A percentile compares a stretch with the other conserved stretches of the same genome.
These are phyloP conservation scores for Perdita meconis DNA, from an alignment of 2,888 invertebrate genomes.

Conservation along the genomic window DNA sequence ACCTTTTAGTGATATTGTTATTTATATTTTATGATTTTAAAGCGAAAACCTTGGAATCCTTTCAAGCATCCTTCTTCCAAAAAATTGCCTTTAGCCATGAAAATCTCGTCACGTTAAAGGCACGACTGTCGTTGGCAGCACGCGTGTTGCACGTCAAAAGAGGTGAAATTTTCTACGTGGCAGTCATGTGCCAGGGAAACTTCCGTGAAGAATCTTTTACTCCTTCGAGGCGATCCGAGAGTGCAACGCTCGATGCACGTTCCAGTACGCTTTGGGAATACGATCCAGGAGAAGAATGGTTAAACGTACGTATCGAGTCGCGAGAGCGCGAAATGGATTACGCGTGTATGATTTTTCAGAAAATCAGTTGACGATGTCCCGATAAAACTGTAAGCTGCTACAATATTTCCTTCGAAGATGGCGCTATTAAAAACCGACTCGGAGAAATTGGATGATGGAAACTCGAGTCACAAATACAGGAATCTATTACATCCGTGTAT, in stretches of 20 bases:
- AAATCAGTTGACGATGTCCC: not conserved
- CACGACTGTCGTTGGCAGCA: conserved; percentile 37
- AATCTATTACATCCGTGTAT: no score
- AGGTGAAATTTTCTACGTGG: conserved; percentile 38
- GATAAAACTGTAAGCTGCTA: not conserved
- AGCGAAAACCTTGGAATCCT: conserved; percentile 22
- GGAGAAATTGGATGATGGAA: no score
- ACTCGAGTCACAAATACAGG: no score
- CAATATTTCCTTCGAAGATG: not conserved
- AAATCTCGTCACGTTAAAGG: conserved; percentile 22
- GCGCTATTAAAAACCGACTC: no score
- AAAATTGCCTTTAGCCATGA: conserved; percentile 34
- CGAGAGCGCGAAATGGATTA: conserved; percentile 5
- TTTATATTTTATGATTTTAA: no score
- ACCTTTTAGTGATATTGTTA: conserved; percentile 8
- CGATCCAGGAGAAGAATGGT: not conserved
- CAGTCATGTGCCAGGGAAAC: conserved; percentile 21
- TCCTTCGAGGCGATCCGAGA: not conserved
- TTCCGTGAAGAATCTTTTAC: conserved; percentile 21
- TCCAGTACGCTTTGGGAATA: not conserved
- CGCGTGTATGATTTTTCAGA: not conserved
- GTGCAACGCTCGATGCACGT: conserved; percentile 1
- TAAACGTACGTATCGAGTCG: not conserved
- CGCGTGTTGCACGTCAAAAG: conserved; percentile 30
- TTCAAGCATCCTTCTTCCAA: conserved; percentile 3